Conservation (phyloP, 2,113 vertebrate genomes). For the Lota lota region DNA sequence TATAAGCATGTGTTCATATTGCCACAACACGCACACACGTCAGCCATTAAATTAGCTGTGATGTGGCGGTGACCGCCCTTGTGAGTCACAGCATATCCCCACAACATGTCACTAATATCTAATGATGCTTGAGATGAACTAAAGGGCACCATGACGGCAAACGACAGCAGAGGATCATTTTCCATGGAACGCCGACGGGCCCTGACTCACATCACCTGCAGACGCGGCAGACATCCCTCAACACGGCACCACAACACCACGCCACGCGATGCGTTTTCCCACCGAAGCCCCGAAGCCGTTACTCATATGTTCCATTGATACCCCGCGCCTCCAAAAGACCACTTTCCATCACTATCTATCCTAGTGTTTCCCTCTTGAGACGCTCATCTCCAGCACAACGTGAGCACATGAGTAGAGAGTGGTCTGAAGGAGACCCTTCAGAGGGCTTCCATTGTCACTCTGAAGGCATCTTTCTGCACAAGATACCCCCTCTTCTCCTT, state of each 20-base stretch:
- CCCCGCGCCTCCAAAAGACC: not conserved
- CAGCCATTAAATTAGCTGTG: no score
- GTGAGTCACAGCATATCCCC: no score
- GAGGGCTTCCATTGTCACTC: not conserved
- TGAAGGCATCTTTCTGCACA: not conserved
- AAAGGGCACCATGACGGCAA: no score
- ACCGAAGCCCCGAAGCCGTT: not conserved
- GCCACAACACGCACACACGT: no score
- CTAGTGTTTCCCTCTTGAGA: constrained; percentile 14
- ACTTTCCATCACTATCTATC: not conserved
- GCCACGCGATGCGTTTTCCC: not conserved
- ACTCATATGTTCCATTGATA: not conserved
- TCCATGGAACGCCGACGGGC: not conserved
- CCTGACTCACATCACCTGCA: not conserved
- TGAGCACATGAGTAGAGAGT: not conserved
- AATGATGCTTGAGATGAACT: no score
- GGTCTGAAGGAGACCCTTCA: not conserved
- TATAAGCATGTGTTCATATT: no score
- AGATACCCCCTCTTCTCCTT: not conserved
- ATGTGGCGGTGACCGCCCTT: no score
- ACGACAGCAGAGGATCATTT: not conserved
- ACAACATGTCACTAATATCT: no score
- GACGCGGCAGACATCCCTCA: not conserved
- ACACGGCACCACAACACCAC: not conserved
- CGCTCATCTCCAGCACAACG: not conserved